Base-by-base conservation (phyloP, 2,888 invertebrate genomes). In the Dryomyza anilis region DNA sequence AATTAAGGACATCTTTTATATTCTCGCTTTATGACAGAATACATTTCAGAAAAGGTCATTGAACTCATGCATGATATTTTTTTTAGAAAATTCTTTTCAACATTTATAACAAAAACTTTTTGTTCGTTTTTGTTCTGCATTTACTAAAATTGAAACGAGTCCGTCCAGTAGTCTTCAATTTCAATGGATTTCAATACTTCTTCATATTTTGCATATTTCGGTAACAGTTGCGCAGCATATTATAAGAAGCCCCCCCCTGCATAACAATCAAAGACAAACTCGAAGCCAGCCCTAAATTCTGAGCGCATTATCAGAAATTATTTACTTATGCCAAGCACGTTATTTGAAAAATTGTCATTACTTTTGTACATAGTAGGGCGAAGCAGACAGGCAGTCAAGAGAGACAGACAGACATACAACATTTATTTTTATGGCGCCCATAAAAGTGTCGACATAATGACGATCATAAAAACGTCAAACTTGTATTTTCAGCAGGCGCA, bases 391-490 rank as follows among this genome's bases (percentile, higher is more conserved):
- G 3, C 50, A n/a, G n/a, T n/a, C n/a, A n/a, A n/a, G 21, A 46
- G 46, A n/a, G 21, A 46, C 45, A 45, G 16, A 45, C 7, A 45
- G n/a, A 55, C 23, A 25, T 25, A 30, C 2, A 33, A 53, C 27
- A 23, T 55, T 36, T 53, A 59, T 59, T 64, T 59, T 58, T 39
- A 52, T 58, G 57, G 57, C 39, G 12, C 45, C 74, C 77, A 75
- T 78, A 76, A 76, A 76, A 76, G 73, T 77, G 76, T 74, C 52
- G 64, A 67, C 68, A 74, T 73, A 79, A 79, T 77, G 79, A 78
- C 80, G 75, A 76, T 74, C 79, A 79, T 79, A 79, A 79, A 79
- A 76, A 80, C 81, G 81, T 80, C 79, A 79, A 79, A 79, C 81
- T 79, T 78, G 74, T 74, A 78, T 77, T 78, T 79, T 73, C 77